A percentile compares a stretch with the other conserved stretches of the same genome.
Conservation (phyloP, 1,140 invertebrate genomes). For the Gryon sp. region DNA sequence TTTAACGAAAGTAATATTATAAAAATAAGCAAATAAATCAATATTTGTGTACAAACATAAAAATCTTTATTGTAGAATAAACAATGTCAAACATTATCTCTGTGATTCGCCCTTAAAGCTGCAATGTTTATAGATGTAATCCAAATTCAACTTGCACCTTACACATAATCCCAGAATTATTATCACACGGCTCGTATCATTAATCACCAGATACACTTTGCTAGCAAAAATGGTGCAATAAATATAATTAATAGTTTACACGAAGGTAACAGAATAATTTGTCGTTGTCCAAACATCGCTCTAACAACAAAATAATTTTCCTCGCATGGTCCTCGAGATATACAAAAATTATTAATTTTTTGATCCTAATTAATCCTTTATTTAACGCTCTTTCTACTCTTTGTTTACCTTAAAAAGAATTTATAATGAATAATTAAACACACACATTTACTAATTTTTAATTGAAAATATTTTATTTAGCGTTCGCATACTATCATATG, state of each 20-base stretch:
- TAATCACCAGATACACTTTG: conserved; percentile 41
- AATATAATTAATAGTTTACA: conserved; percentile 50
- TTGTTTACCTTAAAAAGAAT: too few relatives aligned
- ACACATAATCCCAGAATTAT: conserved; percentile 49
- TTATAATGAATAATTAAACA: too few relatives aligned
- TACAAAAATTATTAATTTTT: too few relatives aligned
- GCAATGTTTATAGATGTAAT: conserved; percentile 51
- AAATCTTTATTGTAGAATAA: conserved; percentile 13
- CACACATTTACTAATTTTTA: too few relatives aligned
- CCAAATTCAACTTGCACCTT: conserved; percentile 44
- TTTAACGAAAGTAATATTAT: too few relatives aligned
- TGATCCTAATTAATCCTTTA: too few relatives aligned
- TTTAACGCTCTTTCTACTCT: too few relatives aligned
- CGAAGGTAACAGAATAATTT: conserved; percentile 33
- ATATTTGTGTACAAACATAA: neutral
- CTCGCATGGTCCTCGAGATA: neutral
- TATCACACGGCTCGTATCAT: conserved; percentile 31
- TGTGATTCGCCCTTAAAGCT: conserved; percentile 17
- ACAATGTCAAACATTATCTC: conserved; percentile 13
- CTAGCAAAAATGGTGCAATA: conserved; percentile 47
- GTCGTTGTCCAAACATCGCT: conserved; percentile 22
- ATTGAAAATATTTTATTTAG: too few relatives aligned
- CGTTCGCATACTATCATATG: too few relatives aligned
- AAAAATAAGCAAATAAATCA: too few relatives aligned
- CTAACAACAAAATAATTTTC: neutral